Conservation (phyloP, 2,113 vertebrate genomes). For the Solea solea region DNA sequence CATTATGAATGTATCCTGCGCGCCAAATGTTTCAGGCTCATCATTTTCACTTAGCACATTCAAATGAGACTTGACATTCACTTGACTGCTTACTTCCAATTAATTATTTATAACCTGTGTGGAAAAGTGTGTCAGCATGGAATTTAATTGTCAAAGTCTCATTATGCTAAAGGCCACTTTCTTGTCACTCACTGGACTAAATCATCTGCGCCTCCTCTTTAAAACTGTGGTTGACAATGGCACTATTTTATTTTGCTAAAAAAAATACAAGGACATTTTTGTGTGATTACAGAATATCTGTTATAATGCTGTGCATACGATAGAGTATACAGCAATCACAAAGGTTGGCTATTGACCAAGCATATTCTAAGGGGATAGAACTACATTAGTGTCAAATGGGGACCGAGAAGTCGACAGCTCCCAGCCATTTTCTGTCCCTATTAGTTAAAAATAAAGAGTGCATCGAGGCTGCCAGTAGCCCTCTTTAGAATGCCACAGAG, state of each 20-base stretch:
- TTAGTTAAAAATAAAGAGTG: conserved; percentile 78
- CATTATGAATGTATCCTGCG: conserved; percentile 52
- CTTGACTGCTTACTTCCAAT: conserved; percentile 72
- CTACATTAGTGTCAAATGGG: conserved; percentile 73
- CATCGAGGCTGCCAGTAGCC: conserved; percentile 71
- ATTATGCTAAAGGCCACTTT: conserved; percentile 79
- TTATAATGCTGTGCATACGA: background rate
- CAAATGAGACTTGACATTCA: conserved; percentile 79
- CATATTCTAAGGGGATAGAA: conserved; percentile 47
- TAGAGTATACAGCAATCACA: background rate
- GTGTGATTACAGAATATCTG: background rate
- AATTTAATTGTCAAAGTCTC: conserved; percentile 76
- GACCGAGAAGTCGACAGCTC: conserved; percentile 70
- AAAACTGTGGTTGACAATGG: conserved; percentile 1
- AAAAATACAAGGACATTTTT: background rate
- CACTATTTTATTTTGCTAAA: conserved; percentile 10
- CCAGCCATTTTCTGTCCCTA: conserved; percentile 74
- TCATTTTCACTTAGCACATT: conserved; percentile 52
- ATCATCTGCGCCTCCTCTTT: conserved; percentile 44
- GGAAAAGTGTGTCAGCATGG: conserved; percentile 71
- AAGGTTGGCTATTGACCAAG: conserved; percentile 44
- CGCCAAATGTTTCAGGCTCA: conserved; percentile 57
- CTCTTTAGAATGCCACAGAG: conserved; percentile 72
- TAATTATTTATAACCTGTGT: conserved; percentile 81
- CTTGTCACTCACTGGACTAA: conserved; percentile 74